These are phyloP conservation scores for Rissa tridactyla DNA, from an alignment of 2,113 vertebrate genomes.

Conservation along the genomic window DNA sequence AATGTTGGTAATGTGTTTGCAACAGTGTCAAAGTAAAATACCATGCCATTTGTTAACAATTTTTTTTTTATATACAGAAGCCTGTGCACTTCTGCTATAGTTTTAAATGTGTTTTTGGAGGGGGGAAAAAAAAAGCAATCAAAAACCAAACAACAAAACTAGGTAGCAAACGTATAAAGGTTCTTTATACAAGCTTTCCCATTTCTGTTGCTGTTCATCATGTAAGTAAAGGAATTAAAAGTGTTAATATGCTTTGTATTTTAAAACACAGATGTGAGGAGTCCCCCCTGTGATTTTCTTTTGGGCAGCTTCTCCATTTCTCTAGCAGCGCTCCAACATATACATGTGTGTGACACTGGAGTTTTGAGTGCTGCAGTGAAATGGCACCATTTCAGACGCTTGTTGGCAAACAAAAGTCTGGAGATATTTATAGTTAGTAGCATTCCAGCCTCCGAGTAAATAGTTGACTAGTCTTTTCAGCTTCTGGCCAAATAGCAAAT, in stretches of 20 bases:
- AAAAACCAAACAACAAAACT: not conserved
- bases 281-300: not conserved
- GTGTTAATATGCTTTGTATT: not conserved
- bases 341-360: not conserved
- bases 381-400: not conserved
- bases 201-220: not conserved
- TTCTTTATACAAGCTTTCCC: not conserved
- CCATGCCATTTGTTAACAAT: not conserved
- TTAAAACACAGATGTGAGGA: not conserved
- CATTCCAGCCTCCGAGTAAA: not conserved
- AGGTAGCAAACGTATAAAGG: not conserved
- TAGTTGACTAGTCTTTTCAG: not conserved
- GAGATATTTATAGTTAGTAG: constrained; percentile 5
- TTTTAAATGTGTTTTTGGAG: not conserved
- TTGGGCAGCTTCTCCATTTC: not conserved
- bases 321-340: not conserved
- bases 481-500: not conserved
- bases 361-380: not conserved
- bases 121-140: not conserved
- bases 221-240: not conserved
- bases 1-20: not conserved
- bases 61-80: not conserved
- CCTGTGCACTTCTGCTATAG: not conserved
- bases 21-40: not conserved
- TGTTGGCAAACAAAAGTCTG: not conserved